Evolutionary conservation across 1,140 invertebrate genomes (phyloP).

Genomic region (Aphelinus certus): DNA sequence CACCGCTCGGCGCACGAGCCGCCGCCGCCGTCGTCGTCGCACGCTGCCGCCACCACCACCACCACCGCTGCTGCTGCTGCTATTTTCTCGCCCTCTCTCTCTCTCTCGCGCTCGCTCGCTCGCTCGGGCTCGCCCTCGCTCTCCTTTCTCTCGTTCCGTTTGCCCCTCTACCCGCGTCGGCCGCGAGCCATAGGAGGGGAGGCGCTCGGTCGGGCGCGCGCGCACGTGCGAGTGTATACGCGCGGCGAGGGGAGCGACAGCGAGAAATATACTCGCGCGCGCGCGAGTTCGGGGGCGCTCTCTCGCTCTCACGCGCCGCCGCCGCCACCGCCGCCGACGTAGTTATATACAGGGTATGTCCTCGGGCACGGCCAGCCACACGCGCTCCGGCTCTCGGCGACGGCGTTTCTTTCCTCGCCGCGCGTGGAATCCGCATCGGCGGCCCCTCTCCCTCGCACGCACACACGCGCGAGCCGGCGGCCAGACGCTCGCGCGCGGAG

Average conservation of each 20-base stretch:
- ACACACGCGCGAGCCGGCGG: too few species aligned
- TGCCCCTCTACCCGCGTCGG: background rate
- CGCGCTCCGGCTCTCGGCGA: conserved; percentile 33
- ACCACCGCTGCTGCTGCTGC: background rate
- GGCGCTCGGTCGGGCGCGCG: too few species aligned
- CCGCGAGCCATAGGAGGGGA: background rate
- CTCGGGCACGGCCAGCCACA: conserved; percentile 29
- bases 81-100: conserved; percentile 17
- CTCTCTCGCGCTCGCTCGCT: conserved; percentile 24
- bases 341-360: conserved; percentile 24
- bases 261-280: too few species aligned
- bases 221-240: background rate
- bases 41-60: background rate
- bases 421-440: conserved; percentile 27
- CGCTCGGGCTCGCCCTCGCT: conserved; percentile 17
- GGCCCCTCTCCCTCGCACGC: conserved; percentile 11
- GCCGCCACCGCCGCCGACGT: background rate
- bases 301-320: background rate
- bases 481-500: too few species aligned
- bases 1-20: background rate
- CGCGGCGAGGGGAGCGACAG: too few species aligned
- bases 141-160: conserved; percentile 18
- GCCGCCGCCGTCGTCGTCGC: background rate
- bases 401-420: conserved; percentile 30
- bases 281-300: background rate